phyloP scores from a whole-genome alignment of 2,888 invertebrate genomes.

The Drosophila macrospina region DNA sequence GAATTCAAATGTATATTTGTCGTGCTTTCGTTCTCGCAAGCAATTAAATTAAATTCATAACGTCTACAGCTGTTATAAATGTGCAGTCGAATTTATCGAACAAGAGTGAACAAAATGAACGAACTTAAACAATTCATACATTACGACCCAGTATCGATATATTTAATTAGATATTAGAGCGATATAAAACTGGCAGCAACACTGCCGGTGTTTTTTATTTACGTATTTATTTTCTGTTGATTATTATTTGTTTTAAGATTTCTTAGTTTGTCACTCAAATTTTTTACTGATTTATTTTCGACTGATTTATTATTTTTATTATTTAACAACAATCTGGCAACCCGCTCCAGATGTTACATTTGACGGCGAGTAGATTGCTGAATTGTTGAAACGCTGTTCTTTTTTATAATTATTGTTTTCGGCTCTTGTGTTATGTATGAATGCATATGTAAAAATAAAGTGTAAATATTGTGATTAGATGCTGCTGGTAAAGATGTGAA shows the following conservation, averaged over 20 bases:
- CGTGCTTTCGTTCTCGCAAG: neutral
- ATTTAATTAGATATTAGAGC: neutral
- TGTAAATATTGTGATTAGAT: slow-evolving; percentile 19
- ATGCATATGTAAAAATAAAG: neutral
- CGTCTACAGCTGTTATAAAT: slow-evolving; percentile 5
- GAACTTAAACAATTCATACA: neutral
- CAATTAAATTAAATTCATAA: neutral
- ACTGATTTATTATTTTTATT: neutral
- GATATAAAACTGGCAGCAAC: neutral
- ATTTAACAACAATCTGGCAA: slow-evolving; percentile 1
- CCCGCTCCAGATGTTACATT: neutral
- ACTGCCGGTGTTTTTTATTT: neutral
- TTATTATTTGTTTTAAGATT: neutral
- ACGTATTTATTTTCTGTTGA: neutral
- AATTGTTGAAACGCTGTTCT: neutral
- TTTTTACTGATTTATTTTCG: neutral
- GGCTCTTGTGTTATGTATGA: neutral
- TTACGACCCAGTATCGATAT: neutral
- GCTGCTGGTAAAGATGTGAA: slow-evolving; percentile 21
- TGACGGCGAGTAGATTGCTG: neutral
- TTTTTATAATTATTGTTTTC: neutral
- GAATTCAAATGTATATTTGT: neutral
- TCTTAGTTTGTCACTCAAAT: neutral
- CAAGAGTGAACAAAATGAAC: neutral
- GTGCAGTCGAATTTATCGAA: slow-evolving; percentile 6